Conservation (phyloP, 2,113 vertebrate species). For the Apaloderma vittatum region DNA sequence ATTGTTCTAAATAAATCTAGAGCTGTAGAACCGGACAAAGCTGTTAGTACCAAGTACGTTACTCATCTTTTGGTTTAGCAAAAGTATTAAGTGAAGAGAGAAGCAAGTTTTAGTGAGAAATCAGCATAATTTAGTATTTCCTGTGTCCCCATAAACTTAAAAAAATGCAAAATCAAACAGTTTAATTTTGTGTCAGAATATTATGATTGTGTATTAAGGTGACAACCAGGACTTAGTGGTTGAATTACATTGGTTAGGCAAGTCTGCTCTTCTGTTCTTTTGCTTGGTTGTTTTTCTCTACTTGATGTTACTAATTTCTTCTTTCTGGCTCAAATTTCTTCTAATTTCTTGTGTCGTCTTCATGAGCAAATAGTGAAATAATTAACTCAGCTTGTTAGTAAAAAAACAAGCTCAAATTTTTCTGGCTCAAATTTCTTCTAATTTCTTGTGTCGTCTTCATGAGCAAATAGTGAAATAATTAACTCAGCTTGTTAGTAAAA, state of each 20-base stretch:
- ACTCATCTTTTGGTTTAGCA: background rate
- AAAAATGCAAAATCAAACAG: background rate
- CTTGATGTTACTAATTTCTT: background rate
- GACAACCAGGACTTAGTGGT: background rate
- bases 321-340: background rate
- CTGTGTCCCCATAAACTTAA: background rate
- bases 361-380: background rate
- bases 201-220: background rate
- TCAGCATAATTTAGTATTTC: background rate
- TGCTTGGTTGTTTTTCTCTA: background rate
- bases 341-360: accelerated
- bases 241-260: background rate
- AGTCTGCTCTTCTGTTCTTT: background rate
- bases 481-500: too few relatives aligned
- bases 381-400: background rate
- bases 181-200: background rate
- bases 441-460: background rate
- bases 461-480: background rate
- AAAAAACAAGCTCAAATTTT: too few relatives aligned
- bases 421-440: background rate
- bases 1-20: background rate
- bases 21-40: background rate
- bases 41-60: background rate
- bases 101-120: background rate
- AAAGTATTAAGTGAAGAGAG: background rate